Evolutionary conservation across 2,888 invertebrate species (phyloP), one percentile per base, ranked within the genome.

Genomic region (Masnerella sp.): DNA sequence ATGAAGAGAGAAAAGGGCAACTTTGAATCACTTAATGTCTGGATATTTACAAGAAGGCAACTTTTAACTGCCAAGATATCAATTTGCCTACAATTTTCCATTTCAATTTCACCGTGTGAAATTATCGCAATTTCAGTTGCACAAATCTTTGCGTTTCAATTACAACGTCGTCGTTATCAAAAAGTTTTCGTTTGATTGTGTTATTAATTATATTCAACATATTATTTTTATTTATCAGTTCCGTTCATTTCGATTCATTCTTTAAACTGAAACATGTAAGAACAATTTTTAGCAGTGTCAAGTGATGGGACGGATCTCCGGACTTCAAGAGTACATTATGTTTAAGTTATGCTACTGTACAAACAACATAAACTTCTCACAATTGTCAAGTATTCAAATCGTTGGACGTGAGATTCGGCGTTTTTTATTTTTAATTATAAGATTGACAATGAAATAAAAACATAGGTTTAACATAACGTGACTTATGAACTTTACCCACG

Each of bases 321-420:
- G 45, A 38, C 22, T 45, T 12, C 40, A 62, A 7, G 17, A 38
- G 9, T 38, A 45, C 45, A 47, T 32, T 7, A 17, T 78, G 75
- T 54, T 76, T 84, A 82, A 83, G 81, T 83, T 83, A 83, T 83
- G 79, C 78, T 78, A 81, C 77, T 80, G 80, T 82, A 83, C 77
- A 81, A 80, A 83, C 74, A 80, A 70, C 76, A 69, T 79, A 75
- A 77, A 69, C 70, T 77, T 72, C 30, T 74, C 67, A 76, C 75
- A 79, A 74, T 76, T 71, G 65, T 68, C 77, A 75, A 77, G 78
- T 79, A 78, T 80, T 76, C 18, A 67, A 71, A 77, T 69, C 65
- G 65, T 77, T 74, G 49, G 47, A 25, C 73, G 42, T 56, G 45
- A 70, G 20, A 73, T 73, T 73, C 51, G 56, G 34, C 68, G 56